These are phyloP conservation scores for Agrilus planipennis DNA, from an alignment of 1,140 invertebrate species.

Conservation along the genomic window DNA sequence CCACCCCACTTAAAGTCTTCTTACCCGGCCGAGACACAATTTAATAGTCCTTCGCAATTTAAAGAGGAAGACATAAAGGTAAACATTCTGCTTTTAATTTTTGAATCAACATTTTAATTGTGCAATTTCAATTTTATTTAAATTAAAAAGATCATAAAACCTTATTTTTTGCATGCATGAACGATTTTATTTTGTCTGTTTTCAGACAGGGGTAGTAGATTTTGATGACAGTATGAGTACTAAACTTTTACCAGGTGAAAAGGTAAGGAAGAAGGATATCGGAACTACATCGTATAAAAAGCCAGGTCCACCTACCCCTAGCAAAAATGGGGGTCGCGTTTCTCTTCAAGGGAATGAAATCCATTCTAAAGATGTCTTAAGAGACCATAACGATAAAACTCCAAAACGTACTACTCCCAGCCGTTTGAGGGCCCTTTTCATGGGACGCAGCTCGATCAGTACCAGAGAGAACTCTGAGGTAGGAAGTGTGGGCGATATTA, in stretches of 20 bases:
- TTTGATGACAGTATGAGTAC: conserved; percentile 49
- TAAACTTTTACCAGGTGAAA: conserved; percentile 43
- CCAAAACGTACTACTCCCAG: conserved; percentile 27
- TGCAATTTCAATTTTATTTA: no score
- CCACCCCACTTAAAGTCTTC: conserved; percentile 79
- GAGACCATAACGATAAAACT: conserved; percentile 23
- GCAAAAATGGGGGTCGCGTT: conserved; percentile 63
- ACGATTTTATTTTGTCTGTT: background rate
- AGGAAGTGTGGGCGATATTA: background rate
- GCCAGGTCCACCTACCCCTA: conserved; percentile 71
- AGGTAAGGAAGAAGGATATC: conserved; percentile 41
- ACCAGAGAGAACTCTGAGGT: conserved; percentile 18
- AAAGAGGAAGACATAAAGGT: conserved; percentile 71
- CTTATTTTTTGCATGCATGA: no score
- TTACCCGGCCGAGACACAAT: conserved; percentile 79
- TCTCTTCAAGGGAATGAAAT: conserved; percentile 44
- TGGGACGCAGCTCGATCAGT: conserved; percentile 12
- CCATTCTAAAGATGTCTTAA: conserved; percentile 21
- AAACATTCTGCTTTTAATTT: conserved; percentile 26
- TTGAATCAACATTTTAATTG: background rate
- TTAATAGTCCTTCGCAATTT: conserved; percentile 36
- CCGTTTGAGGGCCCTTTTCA: conserved; percentile 22
- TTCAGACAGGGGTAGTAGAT: conserved; percentile 40
- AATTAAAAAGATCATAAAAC: no score
- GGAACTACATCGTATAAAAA: conserved; percentile 62